Percentiles rank a stretch among this genome's conserved stretches.
Conservation (phyloP, 2,113 vertebrate genomes). For the Passerina amoena region DNA sequence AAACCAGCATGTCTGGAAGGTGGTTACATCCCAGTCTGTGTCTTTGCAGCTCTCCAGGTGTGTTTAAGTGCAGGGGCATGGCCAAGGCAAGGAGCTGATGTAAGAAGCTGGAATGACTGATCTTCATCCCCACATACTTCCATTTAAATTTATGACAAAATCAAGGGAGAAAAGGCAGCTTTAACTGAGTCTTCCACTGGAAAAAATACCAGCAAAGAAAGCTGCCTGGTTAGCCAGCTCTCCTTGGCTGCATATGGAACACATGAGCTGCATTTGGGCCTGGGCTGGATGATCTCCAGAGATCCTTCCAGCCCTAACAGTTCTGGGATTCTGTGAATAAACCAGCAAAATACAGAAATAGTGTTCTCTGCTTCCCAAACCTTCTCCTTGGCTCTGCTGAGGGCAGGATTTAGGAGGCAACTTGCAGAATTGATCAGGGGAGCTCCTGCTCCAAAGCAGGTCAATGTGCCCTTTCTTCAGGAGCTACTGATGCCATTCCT, state of each 20-base stretch:
- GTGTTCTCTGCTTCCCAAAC: not conserved
- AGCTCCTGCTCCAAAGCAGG: not conserved
- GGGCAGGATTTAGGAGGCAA: not conserved
- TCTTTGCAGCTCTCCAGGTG: not conserved
- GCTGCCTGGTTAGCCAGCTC: not conserved
- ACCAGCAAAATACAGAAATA: not conserved
- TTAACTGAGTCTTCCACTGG: not conserved
- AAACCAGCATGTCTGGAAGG: not conserved
- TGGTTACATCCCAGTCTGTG: not conserved
- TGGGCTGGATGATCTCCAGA: not conserved
- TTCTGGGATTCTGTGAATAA: not conserved
- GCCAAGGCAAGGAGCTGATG: not conserved
- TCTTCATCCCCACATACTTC: not conserved
- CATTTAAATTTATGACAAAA: not conserved
- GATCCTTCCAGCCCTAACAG: too few relatives aligned
- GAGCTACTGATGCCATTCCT: not conserved
- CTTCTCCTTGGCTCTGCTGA: not conserved
- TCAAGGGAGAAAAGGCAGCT: not conserved
- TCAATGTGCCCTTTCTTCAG: not conserved
- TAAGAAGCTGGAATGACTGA: not conserved
- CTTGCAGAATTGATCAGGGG: not conserved
- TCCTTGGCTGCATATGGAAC: not conserved
- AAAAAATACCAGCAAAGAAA: not conserved
- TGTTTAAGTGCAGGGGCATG: not conserved
- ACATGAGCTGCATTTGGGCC: not conserved